Base-by-base conservation (phyloP, 2,797 vertebrate species). In the Nyctalus aviator region DNA sequence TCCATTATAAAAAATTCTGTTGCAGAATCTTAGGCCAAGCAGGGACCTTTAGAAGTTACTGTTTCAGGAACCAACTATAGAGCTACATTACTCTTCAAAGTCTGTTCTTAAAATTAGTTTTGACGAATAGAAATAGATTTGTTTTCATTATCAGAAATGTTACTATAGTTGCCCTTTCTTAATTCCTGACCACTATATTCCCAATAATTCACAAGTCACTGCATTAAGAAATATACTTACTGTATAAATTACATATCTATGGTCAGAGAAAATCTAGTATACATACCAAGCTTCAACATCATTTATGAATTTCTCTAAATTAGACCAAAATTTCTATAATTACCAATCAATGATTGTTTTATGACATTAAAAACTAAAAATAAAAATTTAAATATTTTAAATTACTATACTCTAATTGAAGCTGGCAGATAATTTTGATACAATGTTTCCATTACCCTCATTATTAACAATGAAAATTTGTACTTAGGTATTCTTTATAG, bases 141-240 rank as follows among this genome's bases (percentile, higher is more conserved):
- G n/a, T 71, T 94, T 94, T 32, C 62, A 50, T 76, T 81, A 71
- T 84, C 23, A 95, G 53, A 93, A 94, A 93, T 88, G n/a, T 75
- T 71, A 90, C 41, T 64, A 66, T n/a, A 69, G 41, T 1, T 93
- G 50, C 12, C 48, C 37, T 8, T 8, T 75, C 75, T 95, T 30
- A 88, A 82, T 88, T 90, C 78, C 30, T 90, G 25, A 95, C 50
- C 23, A 53, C 6, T 79, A 13, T 64, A 94, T 78, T 93, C 11
- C 30, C 48, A 68, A 91, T 41, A 48, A 95, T 57, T 77, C 85
- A 88, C 48, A 94, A 94, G n/a, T 91, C 21, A 84, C 30, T 44
- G 0, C 82, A 76, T 75, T 88, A 71, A 82, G 20, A 79, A 93
- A 87, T 17, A 93, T 2, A 91, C 50, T 86, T 94, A 82, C 62